Evolutionary conservation across 2,113 vertebrate genomes (phyloP).

Genomic region (Neodontobutis hainanensis): DNA sequence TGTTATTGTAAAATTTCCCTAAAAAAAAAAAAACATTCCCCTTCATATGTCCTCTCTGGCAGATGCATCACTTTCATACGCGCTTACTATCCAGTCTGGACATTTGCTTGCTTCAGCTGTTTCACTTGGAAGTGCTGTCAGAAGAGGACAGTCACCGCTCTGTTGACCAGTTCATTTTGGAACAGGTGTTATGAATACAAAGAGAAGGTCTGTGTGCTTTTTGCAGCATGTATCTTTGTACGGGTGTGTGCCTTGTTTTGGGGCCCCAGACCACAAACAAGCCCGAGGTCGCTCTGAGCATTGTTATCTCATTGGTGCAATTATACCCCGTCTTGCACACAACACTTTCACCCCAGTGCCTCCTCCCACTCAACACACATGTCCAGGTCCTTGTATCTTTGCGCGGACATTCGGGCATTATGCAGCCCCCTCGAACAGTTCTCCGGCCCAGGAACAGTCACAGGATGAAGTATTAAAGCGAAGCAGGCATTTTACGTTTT

Average conservation of each 20-base stretch:
- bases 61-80: slow-evolving; percentile 18
- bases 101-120: slow-evolving; percentile 59
- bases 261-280: slow-evolving; percentile 71
- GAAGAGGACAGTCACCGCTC: slow-evolving; percentile 35
- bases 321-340: slow-evolving; percentile 57
- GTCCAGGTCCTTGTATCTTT: too few relatives aligned
- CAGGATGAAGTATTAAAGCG: too few relatives aligned
- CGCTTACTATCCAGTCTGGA: slow-evolving; percentile 7
- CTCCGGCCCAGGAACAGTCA: too few relatives aligned
- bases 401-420: too few relatives aligned
- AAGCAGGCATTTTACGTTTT: too few relatives aligned
- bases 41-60: slow-evolving; percentile 43
- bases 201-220: slow-evolving; percentile 52
- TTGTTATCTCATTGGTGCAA: slow-evolving; percentile 83
- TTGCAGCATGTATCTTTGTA: slow-evolving; percentile 9
- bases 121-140: slow-evolving; percentile 50
- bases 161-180: slow-evolving; percentile 49
- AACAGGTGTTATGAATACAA: slow-evolving; percentile 67
- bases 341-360: slow-evolving; percentile 54
- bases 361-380: slow-evolving; percentile 15
- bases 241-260: slow-evolving; percentile 46
- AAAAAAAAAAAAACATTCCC: slow-evolving; percentile 8
- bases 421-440: too few relatives aligned
- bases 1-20: slow-evolving; percentile 18
- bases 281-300: slow-evolving; percentile 63